Conservation (phyloP, 2,113 vertebrate species). For the Thryonomys swinderianus region DNA sequence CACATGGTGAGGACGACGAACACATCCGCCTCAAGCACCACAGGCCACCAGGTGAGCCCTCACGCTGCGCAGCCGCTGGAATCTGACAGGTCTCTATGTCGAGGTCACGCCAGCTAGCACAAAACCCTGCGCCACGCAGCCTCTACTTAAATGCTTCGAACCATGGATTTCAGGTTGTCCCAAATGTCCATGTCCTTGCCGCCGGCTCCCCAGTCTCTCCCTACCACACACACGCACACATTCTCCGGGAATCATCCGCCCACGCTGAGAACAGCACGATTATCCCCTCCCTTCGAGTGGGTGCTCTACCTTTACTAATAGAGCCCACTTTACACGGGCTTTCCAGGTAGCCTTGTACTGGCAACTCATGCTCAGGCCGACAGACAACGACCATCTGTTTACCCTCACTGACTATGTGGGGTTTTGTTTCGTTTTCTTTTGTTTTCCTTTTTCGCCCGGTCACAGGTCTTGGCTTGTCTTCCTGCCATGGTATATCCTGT, state of each 20-base stretch:
- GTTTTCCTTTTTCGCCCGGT: slow-evolving; percentile 18
- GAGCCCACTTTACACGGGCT: neutral
- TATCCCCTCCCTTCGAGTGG: neutral
- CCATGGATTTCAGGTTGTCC: neutral
- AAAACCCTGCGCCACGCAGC: neutral
- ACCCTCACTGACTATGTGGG: neutral
- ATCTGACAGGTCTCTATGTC: neutral
- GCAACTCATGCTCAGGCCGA: neutral
- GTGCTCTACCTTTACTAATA: neutral
- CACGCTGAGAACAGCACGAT: neutral
- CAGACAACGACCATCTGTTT: slow-evolving; percentile 45
- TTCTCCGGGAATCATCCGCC: neutral
- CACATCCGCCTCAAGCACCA: neutral
- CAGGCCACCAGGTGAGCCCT: neutral
- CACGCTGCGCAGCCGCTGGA: neutral
- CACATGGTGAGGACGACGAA: neutral
- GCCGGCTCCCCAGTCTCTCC: neutral
- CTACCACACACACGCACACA: neutral
- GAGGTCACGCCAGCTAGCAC: neutral
- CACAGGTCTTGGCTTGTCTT: neutral
- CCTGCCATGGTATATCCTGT: neutral
- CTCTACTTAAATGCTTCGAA: neutral
- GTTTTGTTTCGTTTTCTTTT: neutral
- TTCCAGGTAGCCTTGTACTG: neutral
- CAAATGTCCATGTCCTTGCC: accelerated